A percentile compares a stretch with the other conserved stretches of the same genome.
These are phyloP conservation scores for Ormyrus labotus DNA, from an alignment of 2,888 invertebrate species.

Conservation along the genomic window DNA sequence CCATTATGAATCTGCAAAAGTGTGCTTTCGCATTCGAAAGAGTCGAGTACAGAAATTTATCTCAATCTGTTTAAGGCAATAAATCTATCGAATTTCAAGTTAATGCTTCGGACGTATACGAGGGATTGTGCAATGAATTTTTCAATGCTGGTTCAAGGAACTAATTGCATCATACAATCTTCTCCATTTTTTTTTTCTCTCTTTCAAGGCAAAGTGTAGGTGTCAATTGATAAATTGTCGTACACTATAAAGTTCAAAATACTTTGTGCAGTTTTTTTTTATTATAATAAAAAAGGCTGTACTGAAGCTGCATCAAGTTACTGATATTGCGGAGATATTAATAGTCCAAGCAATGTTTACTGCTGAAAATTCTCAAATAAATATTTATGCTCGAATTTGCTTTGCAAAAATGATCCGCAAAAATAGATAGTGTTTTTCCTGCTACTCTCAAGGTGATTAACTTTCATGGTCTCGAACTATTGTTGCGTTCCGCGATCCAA, in stretches of 20 bases:
- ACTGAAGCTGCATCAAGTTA: neutral
- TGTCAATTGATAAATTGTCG: neutral
- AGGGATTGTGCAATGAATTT: neutral
- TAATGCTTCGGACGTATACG: neutral
- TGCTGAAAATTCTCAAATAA: neutral
- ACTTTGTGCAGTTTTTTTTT: too few relatives aligned
- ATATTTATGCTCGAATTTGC: slow-evolving; percentile 8
- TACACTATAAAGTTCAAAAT: neutral
- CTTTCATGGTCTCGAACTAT: neutral
- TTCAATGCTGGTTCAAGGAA: slow-evolving; percentile 8
- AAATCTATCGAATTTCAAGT: neutral
- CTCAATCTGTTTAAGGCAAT: too few relatives aligned
- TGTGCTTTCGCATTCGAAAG: too few relatives aligned
- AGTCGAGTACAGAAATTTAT: too few relatives aligned
- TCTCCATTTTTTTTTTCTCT: neutral
- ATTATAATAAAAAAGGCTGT: too few relatives aligned
- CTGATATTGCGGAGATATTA: neutral
- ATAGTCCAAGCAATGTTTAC: slow-evolving; percentile 3
- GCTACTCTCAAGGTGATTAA: slow-evolving; percentile 19
- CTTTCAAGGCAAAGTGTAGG: neutral
- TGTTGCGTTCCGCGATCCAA: too few relatives aligned
- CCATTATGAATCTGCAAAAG: too few relatives aligned
- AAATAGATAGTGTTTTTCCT: slow-evolving; percentile 9
- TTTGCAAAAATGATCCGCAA: slow-evolving; percentile 7
- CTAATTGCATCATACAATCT: neutral